These are phyloP conservation scores for Zoanthus sansibaricus DNA, from an alignment of 92 coral and sea anemone species.

Conservation along the genomic window DNA sequence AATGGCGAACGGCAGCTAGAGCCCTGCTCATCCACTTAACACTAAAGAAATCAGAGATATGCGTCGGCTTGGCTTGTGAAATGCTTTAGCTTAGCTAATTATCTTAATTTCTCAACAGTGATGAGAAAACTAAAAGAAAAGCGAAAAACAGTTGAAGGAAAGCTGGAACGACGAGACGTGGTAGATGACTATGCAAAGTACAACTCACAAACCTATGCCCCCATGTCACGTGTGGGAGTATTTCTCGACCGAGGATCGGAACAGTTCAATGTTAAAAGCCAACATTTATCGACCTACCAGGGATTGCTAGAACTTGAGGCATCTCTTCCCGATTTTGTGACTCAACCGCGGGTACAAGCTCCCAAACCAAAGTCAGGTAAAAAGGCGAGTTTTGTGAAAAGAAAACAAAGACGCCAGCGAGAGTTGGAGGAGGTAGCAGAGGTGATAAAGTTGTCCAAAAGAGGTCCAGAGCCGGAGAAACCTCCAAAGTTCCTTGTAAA, in stretches of 20 bases:
- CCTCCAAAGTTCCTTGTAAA: slow-evolving; percentile 90
- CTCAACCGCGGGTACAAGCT: slow-evolving; percentile 96
- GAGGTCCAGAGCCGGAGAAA: slow-evolving; percentile 81
- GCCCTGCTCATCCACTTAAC: too few species aligned
- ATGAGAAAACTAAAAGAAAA: slow-evolving; percentile 93
- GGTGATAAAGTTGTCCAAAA: slow-evolving; percentile 83
- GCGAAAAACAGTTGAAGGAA: slow-evolving; percentile 95
- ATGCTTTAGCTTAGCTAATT: too few species aligned
- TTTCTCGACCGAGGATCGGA: slow-evolving; percentile 99
- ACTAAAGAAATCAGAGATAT: too few species aligned
- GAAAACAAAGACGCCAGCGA: slow-evolving; percentile 91
- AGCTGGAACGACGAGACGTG: slow-evolving; percentile 92
- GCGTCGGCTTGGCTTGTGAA: too few species aligned
- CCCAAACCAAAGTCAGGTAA: slow-evolving; percentile 95
- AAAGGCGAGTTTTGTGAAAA: slow-evolving; percentile 91
- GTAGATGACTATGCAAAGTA: slow-evolving; percentile 86
- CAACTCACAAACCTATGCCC: slow-evolving; percentile 96
- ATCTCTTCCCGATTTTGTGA: slow-evolving; percentile 96
- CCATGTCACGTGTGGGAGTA: slow-evolving; percentile 97
- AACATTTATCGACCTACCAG: slow-evolving; percentile 89
- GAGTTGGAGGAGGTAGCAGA: slow-evolving; percentile 97
- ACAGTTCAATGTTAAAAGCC: slow-evolving; percentile 91
- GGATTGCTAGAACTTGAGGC: slow-evolving; percentile 95
- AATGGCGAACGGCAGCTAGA: too few species aligned
- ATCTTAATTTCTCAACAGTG: slow-evolving; percentile 48